Conservation (phyloP, 2,113 vertebrate genomes). For the Drymodes brunneopygia region DNA sequence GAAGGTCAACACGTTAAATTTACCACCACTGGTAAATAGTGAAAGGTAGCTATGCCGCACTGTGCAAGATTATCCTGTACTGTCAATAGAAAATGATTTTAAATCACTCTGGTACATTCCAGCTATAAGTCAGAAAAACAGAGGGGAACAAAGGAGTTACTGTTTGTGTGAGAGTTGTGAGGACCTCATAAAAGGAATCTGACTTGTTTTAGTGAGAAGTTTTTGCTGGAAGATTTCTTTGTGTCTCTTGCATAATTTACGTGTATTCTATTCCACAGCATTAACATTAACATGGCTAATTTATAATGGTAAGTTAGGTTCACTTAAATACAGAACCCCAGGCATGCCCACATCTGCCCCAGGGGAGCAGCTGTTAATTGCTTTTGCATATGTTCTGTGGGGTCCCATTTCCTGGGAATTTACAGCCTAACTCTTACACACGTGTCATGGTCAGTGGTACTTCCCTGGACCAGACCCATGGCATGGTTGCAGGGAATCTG, state of each 20-base stretch:
- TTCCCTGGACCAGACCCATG: neutral
- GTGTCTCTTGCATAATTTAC: neutral
- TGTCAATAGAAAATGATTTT: neutral
- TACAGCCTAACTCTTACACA: neutral
- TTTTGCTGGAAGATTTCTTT: neutral
- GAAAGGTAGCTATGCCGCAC: neutral
- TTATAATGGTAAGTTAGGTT: neutral
- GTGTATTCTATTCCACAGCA: accelerated
- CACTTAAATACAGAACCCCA: neutral
- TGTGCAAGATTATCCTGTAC: neutral
- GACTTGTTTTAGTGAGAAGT: neutral
- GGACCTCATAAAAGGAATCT: neutral
- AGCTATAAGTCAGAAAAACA: neutral
- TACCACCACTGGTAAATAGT: neutral
- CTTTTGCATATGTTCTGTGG: accelerated
- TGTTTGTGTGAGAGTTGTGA: neutral
- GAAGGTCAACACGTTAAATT: neutral
- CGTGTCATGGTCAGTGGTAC: accelerated
- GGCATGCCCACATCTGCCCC: neutral
- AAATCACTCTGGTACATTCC: neutral
- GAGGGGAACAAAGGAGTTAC: neutral
- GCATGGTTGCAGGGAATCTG: neutral
- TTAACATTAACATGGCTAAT: neutral
- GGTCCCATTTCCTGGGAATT: accelerated
- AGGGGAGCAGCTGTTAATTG: neutral